phyloP scores from a whole-genome alignment of 2,888 invertebrate genomes.

The Acrocyrtus sp. region DNA sequence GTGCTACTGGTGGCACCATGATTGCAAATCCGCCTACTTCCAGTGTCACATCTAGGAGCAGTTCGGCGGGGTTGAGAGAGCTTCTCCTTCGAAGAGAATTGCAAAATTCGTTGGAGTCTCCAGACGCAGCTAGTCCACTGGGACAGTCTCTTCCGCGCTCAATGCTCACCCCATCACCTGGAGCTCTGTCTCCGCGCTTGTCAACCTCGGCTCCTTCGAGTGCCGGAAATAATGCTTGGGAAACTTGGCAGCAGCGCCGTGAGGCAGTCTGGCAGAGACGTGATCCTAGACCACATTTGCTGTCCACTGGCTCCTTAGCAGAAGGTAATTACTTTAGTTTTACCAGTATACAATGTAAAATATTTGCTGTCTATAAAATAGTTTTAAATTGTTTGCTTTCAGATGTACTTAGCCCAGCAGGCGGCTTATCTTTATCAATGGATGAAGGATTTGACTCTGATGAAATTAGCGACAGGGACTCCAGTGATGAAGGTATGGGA shows the following conservation, averaged over 20 bases:
- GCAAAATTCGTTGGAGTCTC: constrained; percentile 65
- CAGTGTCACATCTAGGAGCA: constrained; percentile 43
- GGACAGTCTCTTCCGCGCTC: constrained; percentile 67
- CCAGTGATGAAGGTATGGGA: constrained; percentile 62
- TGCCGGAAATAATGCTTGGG: constrained; percentile 71
- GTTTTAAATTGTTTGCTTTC: constrained; percentile 65
- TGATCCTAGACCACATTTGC: constrained; percentile 85
- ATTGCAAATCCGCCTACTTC: constrained; percentile 50
- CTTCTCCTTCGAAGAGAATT: constrained; percentile 60
- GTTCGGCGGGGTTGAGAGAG: constrained; percentile 59
- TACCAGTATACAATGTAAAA: too few relatives aligned
- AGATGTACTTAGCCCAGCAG: constrained; percentile 83
- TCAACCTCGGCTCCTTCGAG: constrained; percentile 91
- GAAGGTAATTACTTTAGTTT: constrained; percentile 71
- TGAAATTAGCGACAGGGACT: constrained; percentile 62
- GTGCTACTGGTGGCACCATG: constrained; percentile 8
- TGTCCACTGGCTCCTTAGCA: constrained; percentile 83
- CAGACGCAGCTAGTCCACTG: constrained; percentile 66
- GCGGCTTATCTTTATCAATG: constrained; percentile 62
- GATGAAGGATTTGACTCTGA: constrained; percentile 74
- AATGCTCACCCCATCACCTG: constrained; percentile 66
- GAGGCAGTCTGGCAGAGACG: constrained; percentile 88
- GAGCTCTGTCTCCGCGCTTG: constrained; percentile 71
- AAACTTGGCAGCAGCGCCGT: constrained; percentile 61
- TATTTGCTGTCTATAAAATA: too few relatives aligned